Percentiles rank a stretch among this genome's conserved stretches.
Conservation (phyloP, 2,113 vertebrate species). For the Hippocampus barbouri region DNA sequence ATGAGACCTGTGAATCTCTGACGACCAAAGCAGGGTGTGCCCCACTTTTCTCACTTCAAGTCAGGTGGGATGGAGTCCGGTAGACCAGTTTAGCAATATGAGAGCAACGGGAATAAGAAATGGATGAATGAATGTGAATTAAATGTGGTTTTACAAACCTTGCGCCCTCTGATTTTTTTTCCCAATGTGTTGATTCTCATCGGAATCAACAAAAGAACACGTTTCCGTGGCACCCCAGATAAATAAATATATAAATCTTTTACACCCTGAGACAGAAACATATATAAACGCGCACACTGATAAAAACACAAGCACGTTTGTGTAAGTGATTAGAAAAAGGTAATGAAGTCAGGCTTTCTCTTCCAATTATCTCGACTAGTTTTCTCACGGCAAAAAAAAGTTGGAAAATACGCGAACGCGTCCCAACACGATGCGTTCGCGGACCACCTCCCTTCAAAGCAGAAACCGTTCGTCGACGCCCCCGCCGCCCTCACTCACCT, state of each 20-base stretch:
- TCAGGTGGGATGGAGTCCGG: too few species aligned
- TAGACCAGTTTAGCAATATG: too few species aligned
- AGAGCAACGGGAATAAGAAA: neutral
- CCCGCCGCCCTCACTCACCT: slow-evolving; percentile 6
- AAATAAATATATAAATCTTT: too few species aligned
- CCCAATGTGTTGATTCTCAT: too few species aligned
- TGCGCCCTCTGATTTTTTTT: too few species aligned
- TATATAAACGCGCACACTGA: too few species aligned
- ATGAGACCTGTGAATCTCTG: too few species aligned
- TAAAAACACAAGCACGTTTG: too few species aligned
- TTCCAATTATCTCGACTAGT: neutral
- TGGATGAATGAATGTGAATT: neutral
- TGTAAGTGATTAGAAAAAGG: neutral
- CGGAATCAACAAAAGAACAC: too few species aligned
- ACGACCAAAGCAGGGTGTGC: too few species aligned
- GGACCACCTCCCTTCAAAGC: neutral
- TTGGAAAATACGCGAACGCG: neutral
- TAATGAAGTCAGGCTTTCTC: neutral
- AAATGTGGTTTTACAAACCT: neutral
- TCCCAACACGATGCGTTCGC: neutral
- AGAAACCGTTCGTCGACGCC: neutral
- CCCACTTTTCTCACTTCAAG: too few species aligned
- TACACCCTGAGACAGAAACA: neutral
- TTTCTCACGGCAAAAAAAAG: neutral
- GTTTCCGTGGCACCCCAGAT: too few species aligned